Conservation (phyloP, 2,888 invertebrate genomes). For the Thereva unica region DNA sequence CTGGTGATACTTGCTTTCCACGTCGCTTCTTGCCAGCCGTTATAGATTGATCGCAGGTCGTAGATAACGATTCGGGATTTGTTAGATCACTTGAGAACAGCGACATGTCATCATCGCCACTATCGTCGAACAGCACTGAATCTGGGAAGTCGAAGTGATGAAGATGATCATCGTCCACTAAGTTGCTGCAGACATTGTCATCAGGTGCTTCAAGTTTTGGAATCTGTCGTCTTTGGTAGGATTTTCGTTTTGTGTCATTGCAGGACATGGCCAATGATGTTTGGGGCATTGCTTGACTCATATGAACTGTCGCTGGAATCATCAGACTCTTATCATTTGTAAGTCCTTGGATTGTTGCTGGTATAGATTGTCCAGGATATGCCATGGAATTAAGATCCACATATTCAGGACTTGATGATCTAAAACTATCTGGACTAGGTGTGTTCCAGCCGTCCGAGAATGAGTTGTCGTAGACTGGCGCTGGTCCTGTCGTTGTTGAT, state of each 20-base stretch:
- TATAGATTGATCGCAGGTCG: background rate
- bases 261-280: background rate
- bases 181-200: constrained; percentile 37
- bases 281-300: constrained; percentile 25
- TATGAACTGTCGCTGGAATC: constrained; percentile 40
- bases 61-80: constrained; percentile 13
- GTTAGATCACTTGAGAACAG: constrained; percentile 37
- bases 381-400: constrained; percentile 54
- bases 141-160: constrained; percentile 55
- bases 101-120: constrained; percentile 53
- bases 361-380: constrained; percentile 6
- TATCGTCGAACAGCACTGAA: constrained; percentile 52
- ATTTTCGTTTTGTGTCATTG: constrained; percentile 24
- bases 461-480: constrained; percentile 42
- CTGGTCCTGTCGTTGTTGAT: no score
- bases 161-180: constrained; percentile 45
- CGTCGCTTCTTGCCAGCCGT: constrained; percentile 60
- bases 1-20: constrained; percentile 73
- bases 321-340: constrained; percentile 8
- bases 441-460: constrained; percentile 59
- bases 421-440: constrained; percentile 57
- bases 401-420: constrained; percentile 58
- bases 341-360: background rate
- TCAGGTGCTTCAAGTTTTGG: constrained; percentile 15
- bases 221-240: background rate